These are phyloP conservation scores for Beaufortia kweichowensis DNA, from an alignment of 2,113 vertebrate species.

Conservation along the genomic window DNA sequence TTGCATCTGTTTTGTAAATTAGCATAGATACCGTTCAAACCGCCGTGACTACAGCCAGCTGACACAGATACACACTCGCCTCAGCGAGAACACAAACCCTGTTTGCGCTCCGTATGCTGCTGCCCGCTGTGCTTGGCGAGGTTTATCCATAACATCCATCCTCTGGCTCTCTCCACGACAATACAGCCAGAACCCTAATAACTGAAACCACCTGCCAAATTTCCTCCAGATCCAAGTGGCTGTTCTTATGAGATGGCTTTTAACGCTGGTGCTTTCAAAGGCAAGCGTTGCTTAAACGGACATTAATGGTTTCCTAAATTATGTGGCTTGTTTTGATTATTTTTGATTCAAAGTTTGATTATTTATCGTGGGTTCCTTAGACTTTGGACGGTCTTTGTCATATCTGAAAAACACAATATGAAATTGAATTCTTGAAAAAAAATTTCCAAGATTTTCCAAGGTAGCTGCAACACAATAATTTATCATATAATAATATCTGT, in stretches of 20 bases:
- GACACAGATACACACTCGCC: slow-evolving; percentile 17
- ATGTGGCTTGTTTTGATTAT: not conserved
- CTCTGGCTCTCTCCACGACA: slow-evolving; percentile 20
- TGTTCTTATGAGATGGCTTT: not conserved
- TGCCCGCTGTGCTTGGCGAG: slow-evolving; percentile 34
- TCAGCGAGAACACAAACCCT: slow-evolving; percentile 48
- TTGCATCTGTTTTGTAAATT: slow-evolving; percentile 14
- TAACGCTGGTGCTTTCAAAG: not conserved
- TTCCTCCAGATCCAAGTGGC: not conserved
- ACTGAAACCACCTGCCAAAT: not conserved
- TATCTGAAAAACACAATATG: too few species aligned
- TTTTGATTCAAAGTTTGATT: too few species aligned
- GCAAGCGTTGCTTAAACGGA: slow-evolving; percentile 41
- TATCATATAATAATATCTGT: not conserved
- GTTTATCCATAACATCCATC: not conserved
- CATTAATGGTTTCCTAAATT: not conserved
- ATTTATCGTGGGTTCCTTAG: too few species aligned
- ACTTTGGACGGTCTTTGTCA: too few species aligned
- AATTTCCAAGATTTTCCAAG: too few species aligned
- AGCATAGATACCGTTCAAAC: not conserved
- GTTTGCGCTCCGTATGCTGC: slow-evolving; percentile 48
- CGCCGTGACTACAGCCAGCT: not conserved
- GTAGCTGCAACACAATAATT: not conserved
- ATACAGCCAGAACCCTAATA: slow-evolving; percentile 1
- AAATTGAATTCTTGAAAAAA: too few species aligned